A percentile compares a stretch with the other conserved stretches of the same genome.
phyloP scores from a whole-genome alignment of 2,113 vertebrate genomes.

The Sander lucioperca region DNA sequence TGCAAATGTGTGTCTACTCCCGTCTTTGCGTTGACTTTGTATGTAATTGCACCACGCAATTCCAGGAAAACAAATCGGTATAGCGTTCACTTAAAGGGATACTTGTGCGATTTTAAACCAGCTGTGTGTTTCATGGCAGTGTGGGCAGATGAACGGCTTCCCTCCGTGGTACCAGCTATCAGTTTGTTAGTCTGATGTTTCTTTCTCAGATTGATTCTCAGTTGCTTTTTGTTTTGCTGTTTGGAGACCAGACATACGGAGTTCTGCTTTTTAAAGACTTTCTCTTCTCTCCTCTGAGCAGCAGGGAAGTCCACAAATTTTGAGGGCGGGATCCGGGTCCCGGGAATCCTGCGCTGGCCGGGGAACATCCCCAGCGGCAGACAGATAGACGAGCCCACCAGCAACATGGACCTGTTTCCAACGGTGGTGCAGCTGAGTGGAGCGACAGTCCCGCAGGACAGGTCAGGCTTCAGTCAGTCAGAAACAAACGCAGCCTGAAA shows the following conservation, averaged over 20 bases:
- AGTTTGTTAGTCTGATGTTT: no score
- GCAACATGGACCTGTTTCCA: slow-evolving; percentile 94
- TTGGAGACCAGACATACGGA: neutral
- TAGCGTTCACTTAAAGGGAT: no score
- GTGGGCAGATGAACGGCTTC: no score
- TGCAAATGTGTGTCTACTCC: no score
- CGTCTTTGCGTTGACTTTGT: no score
- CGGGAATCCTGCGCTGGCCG: slow-evolving; percentile 87
- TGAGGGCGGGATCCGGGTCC: slow-evolving; percentile 93
- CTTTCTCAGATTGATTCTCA: no score
- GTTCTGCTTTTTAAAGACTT: neutral
- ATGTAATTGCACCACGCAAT: no score
- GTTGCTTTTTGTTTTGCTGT: no score
- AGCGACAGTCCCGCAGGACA: slow-evolving; percentile 83
- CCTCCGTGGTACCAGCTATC: no score
- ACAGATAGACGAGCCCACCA: slow-evolving; percentile 85
- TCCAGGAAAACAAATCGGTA: no score
- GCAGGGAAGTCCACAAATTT: slow-evolving; percentile 92
- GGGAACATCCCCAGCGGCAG: slow-evolving; percentile 75
- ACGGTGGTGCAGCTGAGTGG: slow-evolving; percentile 84
- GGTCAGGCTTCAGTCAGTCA: slow-evolving; percentile 79
- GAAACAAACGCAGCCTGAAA: slow-evolving; percentile 21
- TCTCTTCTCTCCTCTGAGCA: slow-evolving; percentile 54
- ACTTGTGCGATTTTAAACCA: no score
- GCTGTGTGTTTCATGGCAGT: no score